A percentile compares a stretch with the other conserved stretches of the same genome.
Conservation (phyloP, 2,888 invertebrate genomes). For the Drosophila austrosaltans region DNA sequence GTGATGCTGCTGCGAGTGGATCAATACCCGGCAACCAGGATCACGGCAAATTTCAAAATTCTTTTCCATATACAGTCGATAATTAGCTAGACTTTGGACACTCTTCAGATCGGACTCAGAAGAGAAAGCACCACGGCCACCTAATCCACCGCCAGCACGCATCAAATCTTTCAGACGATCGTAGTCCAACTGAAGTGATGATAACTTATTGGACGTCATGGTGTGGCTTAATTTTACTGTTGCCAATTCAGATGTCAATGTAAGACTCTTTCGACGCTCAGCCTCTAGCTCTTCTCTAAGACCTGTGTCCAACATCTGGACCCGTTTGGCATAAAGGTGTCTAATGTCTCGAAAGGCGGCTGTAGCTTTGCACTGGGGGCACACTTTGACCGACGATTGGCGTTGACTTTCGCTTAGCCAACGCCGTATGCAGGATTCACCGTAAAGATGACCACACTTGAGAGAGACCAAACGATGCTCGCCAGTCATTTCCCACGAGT, state of each 20-base stretch:
- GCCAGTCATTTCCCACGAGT: conserved; percentile 93
- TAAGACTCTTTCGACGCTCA: conserved; percentile 85
- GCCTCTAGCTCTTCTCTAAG: conserved; percentile 86
- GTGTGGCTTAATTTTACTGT: conserved; percentile 77
- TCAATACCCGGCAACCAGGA: conserved; percentile 91
- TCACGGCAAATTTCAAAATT: conserved; percentile 88
- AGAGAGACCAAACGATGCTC: conserved; percentile 93
- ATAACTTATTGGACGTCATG: conserved; percentile 61
- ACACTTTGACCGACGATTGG: conserved; percentile 85
- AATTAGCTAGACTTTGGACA: conserved; percentile 36
- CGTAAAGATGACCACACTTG: conserved; percentile 97
- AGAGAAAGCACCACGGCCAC: conserved; percentile 37
- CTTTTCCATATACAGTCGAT: conserved; percentile 85
- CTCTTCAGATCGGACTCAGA: conserved; percentile 22
- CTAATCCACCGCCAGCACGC: conserved; percentile 43
- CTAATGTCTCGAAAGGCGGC: conserved; percentile 89
- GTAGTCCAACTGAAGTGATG: conserved; percentile 69
- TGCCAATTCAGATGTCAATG: conserved; percentile 87
- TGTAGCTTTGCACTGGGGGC: conserved; percentile 94
- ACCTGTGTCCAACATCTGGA: conserved; percentile 90
- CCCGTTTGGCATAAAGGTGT: conserved; percentile 90
- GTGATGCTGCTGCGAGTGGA: conserved; percentile 87
- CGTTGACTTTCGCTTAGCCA: conserved; percentile 82
- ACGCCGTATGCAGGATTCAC: conserved; percentile 87
- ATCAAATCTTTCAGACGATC: conserved; percentile 69